These are phyloP conservation scores for Ruditapes philippinarum DNA, from an alignment of 1,140 invertebrate genomes.

Conservation along the genomic window DNA sequence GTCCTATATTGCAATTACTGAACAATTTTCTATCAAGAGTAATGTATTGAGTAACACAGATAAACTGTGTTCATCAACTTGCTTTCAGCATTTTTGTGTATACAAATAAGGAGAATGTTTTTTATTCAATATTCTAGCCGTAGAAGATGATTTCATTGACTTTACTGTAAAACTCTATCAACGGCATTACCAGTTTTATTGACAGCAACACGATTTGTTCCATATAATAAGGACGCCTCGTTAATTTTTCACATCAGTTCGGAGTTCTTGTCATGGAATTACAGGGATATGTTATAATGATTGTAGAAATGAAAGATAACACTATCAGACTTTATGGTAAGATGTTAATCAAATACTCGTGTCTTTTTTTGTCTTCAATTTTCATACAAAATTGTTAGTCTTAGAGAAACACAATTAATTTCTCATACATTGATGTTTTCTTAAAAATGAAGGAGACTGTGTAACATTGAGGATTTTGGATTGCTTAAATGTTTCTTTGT, in stretches of 20 bases:
- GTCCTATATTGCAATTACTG: no score
- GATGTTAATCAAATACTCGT: conserved; percentile 83
- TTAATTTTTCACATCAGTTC: conserved; percentile 8
- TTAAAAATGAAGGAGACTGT: no score
- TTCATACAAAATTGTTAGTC: not conserved
- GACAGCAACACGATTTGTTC: conserved; percentile 18
- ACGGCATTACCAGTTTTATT: not conserved
- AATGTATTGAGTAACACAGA: no score
- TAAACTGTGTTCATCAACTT: not conserved
- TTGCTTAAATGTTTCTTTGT: no score
- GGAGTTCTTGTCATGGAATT: conserved; percentile 92
- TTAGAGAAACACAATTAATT: no score
- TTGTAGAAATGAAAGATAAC: conserved; percentile 97
- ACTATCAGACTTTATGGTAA: conserved; percentile 98
- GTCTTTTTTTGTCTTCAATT: not conserved
- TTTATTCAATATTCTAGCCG: not conserved
- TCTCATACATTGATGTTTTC: no score
- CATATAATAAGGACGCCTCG: conserved; percentile 7
- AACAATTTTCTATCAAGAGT: no score
- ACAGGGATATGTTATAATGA: conserved; percentile 97
- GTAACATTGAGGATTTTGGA: no score
- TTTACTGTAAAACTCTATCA: conserved; percentile 22
- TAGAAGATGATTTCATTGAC: conserved; percentile 7
- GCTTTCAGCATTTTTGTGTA: not conserved
- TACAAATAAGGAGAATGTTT: not conserved